Evolutionary conservation across 2,888 invertebrate species (phyloP), one percentile per base, ranked within the genome.

Genomic region (Euzophera pinguis): DNA sequence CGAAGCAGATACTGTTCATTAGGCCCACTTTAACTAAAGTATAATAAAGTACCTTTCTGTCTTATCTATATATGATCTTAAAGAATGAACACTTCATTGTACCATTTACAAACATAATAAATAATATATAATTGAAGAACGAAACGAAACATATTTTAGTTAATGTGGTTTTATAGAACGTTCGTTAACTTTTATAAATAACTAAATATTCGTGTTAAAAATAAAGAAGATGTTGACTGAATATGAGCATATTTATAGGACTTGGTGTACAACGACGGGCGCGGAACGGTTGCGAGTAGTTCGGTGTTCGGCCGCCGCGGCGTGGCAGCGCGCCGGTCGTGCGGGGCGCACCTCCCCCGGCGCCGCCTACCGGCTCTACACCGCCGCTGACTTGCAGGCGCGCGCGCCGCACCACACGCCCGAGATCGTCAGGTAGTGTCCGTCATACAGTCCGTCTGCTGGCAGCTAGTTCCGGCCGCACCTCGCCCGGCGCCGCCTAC

Each of bases 381-480:
- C 98, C 1, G 92, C 94, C 65, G 76, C 84, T 0, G 95, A 97
- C 72, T 97, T 95, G 86, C 92, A 94, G 27, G 78, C 86, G 22
- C 93, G 98, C 80, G 88, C 92, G 47, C 90, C 90, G 41, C 94
- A 95, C 74, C 93, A 95, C 14, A 87, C 94, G 47, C 99, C 99
- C 0, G 99, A 99, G 91, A 98, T 99, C 61, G 65, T 86, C 17
- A 72, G 88, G 85, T 92, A 41, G 10, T 9, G 14, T 16, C 1
- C 10, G 7, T 32, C 10, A 32, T 32, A 32, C n/a, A n/a, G n/a
- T n/a, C n/a, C n/a, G n/a, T 32, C 22, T 22, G 94, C 96, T 9
- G 99, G 99, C 0, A 92, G 99, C 62, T 98, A 98, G 9, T 98
- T 98, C 14, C 93, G n/a, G n/a, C n/a, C n/a, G 99, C 54, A 96